Evolutionary conservation across 2,797 vertebrate species (phyloP), one percentile per base, ranked within the genome.

Genomic region (Thamnophis elegans): DNA sequence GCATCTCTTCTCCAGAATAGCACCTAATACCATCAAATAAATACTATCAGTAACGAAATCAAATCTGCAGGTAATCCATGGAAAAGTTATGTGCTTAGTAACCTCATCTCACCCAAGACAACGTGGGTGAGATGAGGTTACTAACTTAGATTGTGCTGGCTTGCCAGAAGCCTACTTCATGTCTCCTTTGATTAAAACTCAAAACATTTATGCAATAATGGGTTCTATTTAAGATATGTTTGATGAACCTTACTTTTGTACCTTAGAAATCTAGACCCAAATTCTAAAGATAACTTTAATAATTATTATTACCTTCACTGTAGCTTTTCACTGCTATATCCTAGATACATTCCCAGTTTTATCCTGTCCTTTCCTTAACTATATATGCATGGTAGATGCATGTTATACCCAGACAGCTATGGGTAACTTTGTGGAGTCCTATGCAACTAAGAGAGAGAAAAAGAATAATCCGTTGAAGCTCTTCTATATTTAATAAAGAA

Each of bases 241-340:
- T 82, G 18, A 47, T 82, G 20, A 4, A 82, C 20, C 36, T 82
- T 82, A 82, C 36, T 47, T 82, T 82, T 82, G 9, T 47, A 82
- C 20, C 36, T 82, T 82, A 42, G 36, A 82, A 82, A 47, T 42
- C 73, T 82, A 5, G 32, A 47, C 4, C 20, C 36, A 82, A 47
- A 54, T 32, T 90, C n/a, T 53, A 73, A 18, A 89, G 42, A 88
- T 3, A 16, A 1, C 91, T 20, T 0, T 0, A 47, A 82, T 36
- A 89, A 7, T 90, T 73, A 20, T 65, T 68, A 14, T 5, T 89
- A 14, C 42, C 26, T 36, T 56, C 0, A 2, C 92, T 28, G 11
- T 54, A 42, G 36, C 1, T 0, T 4, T 1, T 32, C 94, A 93
- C 62, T 54, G 26, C 0, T 36, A 22, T 55, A 91, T 25, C 55